phyloP scores from a whole-genome alignment of 2,113 vertebrate genomes.

The Leptocoma aspasia region DNA sequence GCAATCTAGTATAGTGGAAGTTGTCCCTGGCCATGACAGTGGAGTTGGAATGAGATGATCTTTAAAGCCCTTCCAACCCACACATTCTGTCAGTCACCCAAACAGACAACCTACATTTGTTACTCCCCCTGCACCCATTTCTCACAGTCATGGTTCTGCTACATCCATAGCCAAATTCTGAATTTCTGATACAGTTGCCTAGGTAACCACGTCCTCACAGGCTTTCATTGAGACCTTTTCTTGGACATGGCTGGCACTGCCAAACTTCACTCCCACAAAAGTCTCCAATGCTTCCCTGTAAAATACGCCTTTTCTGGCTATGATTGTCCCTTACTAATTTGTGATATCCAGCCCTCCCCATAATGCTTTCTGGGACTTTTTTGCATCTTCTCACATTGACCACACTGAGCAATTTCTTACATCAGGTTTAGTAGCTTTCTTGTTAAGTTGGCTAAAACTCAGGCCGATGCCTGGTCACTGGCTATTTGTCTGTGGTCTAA shows the following conservation, averaged over 20 bases:
- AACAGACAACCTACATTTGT: not conserved
- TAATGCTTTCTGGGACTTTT: not conserved
- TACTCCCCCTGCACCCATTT: not conserved
- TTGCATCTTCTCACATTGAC: not conserved
- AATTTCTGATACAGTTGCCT: not conserved
- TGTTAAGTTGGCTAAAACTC: not conserved
- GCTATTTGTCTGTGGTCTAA: not conserved
- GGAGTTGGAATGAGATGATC: not conserved
- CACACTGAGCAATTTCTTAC: not conserved
- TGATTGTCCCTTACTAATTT: not conserved
- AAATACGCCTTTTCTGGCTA: accelerated
- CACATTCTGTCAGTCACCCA: not conserved
- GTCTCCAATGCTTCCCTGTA: not conserved
- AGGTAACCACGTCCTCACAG: not conserved
- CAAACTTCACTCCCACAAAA: not conserved
- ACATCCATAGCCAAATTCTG: not conserved
- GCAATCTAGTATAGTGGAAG: not conserved
- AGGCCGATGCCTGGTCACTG: accelerated
- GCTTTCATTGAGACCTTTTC: not conserved
- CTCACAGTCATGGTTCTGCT: not conserved
- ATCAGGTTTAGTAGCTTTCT: not conserved
- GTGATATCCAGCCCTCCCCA: not conserved
- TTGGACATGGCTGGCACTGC: not conserved
- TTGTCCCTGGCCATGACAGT: not conserved
- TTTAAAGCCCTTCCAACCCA: not conserved